Evolutionary conservation across 2,797 vertebrate genomes (phyloP), one percentile per base, ranked within the genome.

Genomic region (Benthosema pterotum): DNA sequence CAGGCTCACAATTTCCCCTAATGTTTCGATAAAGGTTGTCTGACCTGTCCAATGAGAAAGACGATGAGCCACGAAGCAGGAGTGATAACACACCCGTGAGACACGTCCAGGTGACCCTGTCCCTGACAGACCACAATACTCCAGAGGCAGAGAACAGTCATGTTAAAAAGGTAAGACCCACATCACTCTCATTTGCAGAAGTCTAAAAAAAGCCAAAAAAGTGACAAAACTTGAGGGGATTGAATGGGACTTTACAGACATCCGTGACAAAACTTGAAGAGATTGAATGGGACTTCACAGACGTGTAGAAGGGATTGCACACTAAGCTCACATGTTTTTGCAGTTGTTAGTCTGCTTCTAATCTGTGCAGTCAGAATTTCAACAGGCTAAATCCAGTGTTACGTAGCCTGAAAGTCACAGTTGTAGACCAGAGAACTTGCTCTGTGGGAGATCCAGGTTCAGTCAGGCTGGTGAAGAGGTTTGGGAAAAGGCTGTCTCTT

Each of bases 21-120:
- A 5, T 56, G 17, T 51, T 51, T 22, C 18, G 11, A 19, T 42
- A 11, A 42, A 71, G 67, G 46, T 32, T 67, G 63, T 42, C 54
- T 38, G 11, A 74, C 61, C 12, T 69, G 15, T 60, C 8, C 14
- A 50, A 52, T 63, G 75, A 70, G 22, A 63, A 63, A 1, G 76
- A 62, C n/a, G 57, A 68, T 5, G 83, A 82, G n/a, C 57, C 45
- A 75, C 18, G 45, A 32, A 32, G 25, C 55, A 59, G 5, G 69
- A 38, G 69, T 25, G 79, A 74, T 8, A 6, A 58, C 4, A 1
- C 52, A n/a, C 32, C 22, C 0, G 12, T 16, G 5, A 69, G 60
- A 54, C 68, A 32, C 0, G 60, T 77, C 52, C 64, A 65, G 63
- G 81, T 82, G 22, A 71, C 74, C 1, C 53, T 82, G 22, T 70